phyloP scores from a whole-genome alignment of 2,888 invertebrate genomes.

The Mesochorus sp. region DNA sequence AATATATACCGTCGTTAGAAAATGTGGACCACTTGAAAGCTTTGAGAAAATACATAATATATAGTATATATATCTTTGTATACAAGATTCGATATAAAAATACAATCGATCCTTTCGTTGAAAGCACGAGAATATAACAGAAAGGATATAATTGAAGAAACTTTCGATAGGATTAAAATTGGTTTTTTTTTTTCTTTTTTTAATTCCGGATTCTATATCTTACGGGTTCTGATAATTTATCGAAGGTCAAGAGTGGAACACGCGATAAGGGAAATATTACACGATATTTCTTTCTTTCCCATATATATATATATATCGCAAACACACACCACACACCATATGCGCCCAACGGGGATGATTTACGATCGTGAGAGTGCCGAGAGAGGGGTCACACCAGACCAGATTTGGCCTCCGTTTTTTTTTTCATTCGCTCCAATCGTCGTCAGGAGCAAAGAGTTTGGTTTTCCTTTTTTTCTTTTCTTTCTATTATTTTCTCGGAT shows the following conservation, averaged over 20 bases:
- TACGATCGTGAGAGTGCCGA: conserved; percentile 24
- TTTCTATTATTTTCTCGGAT: background rate
- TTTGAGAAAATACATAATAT: background rate
- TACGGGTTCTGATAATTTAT: conserved; percentile 14
- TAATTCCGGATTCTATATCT: background rate
- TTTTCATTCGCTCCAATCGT: conserved; percentile 17
- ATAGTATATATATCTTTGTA: no score
- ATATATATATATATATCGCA: background rate
- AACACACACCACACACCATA: background rate
- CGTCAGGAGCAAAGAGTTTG: conserved; percentile 24
- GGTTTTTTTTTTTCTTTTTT: no score
- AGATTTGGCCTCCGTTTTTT: conserved; percentile 6
- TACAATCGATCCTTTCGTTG: background rate
- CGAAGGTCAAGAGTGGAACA: conserved; percentile 26
- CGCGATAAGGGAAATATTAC: conserved; percentile 35
- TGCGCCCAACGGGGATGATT: conserved; percentile 33
- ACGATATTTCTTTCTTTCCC: conserved; percentile 30
- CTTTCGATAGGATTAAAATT: conserved; percentile 9
- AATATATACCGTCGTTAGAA: background rate
- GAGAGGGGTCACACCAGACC: background rate
- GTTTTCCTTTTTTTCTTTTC: background rate
- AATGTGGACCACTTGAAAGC: background rate
- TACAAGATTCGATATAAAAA: no score
- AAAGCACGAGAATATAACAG: background rate
- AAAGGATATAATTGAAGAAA: conserved; percentile 2